phyloP scores from a whole-genome alignment of 2,888 invertebrate species.

The Epinotia ramella region DNA sequence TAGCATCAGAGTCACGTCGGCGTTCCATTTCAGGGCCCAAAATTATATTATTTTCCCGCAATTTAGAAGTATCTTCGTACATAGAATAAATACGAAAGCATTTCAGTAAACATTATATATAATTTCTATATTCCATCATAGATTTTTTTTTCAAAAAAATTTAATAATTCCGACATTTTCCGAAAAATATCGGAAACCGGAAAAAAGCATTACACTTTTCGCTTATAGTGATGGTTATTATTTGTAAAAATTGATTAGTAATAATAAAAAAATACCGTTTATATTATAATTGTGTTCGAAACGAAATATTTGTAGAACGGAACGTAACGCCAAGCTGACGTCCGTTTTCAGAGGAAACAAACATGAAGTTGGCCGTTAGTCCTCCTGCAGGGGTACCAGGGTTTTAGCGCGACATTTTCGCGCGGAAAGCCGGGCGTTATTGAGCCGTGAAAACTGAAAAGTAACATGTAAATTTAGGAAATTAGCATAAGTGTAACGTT shows the following conservation, averaged over 20 bases:
- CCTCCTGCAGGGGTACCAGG: conserved; percentile 66
- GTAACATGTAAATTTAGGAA: conserved; percentile 64
- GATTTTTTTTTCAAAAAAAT: neutral
- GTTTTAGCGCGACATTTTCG: conserved; percentile 86
- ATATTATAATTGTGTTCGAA: neutral
- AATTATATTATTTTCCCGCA: neutral
- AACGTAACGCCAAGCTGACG: conserved; percentile 63
- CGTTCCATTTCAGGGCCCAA: conserved; percentile 57
- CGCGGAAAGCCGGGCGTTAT: conserved; percentile 86
- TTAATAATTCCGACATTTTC: neutral
- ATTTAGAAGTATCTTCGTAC: neutral
- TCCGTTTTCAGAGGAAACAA: conserved; percentile 81
- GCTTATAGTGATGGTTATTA: neutral
- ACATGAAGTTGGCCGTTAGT: conserved; percentile 76
- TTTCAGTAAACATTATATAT: neutral
- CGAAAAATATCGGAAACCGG: neutral
- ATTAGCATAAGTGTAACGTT: conserved; percentile 57
- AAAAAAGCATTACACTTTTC: neutral
- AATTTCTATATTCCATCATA: neutral
- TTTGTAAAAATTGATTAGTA: neutral
- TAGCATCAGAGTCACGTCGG: conserved; percentile 53
- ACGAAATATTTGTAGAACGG: conserved; percentile 56
- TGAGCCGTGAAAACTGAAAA: conserved; percentile 83
- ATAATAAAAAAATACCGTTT: neutral
- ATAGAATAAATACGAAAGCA: neutral